Percentiles rank a stretch among this genome's conserved stretches.
Evolutionary conservation across 2,797 vertebrate genomes (phyloP).

Genomic region (Podarcis lilfordi): DNA sequence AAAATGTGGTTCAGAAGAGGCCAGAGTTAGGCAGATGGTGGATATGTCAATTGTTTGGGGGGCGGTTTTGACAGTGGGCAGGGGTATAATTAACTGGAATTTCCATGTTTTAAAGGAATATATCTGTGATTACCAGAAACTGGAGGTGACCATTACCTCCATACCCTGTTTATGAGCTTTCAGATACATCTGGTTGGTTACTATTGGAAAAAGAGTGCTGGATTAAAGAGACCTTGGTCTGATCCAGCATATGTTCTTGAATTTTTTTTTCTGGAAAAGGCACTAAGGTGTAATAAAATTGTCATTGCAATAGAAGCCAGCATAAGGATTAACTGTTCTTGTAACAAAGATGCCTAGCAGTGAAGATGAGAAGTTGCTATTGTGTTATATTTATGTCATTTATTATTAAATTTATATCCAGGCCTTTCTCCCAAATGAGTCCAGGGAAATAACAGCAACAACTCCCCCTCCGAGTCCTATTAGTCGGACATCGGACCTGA

Average conservation of each 20-base stretch:
- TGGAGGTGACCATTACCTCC: not conserved
- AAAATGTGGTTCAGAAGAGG: not conserved
- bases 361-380: not conserved
- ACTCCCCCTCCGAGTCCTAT: not conserved
- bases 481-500: not conserved
- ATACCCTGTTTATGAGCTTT: not conserved
- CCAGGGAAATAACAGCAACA: not conserved
- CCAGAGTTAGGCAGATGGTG: no score
- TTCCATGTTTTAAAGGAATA: not conserved
- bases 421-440: no score
- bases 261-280: not conserved
- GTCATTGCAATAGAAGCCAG: not conserved
- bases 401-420: no score
- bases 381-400: not conserved
- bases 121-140: not conserved
- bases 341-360: not conserved
- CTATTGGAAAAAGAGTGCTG: not conserved
- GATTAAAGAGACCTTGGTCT: not conserved
- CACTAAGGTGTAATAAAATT: constrained; percentile 23
- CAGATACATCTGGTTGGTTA: not conserved
- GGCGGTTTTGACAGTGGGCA: not conserved
- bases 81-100: no score
- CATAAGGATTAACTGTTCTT: constrained; percentile 25
- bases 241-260: not conserved
- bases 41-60: no score